Evolutionary conservation across 2,113 vertebrate species (phyloP), one percentile per base, ranked within the genome.

Genomic region (Heteronetta atricapilla): DNA sequence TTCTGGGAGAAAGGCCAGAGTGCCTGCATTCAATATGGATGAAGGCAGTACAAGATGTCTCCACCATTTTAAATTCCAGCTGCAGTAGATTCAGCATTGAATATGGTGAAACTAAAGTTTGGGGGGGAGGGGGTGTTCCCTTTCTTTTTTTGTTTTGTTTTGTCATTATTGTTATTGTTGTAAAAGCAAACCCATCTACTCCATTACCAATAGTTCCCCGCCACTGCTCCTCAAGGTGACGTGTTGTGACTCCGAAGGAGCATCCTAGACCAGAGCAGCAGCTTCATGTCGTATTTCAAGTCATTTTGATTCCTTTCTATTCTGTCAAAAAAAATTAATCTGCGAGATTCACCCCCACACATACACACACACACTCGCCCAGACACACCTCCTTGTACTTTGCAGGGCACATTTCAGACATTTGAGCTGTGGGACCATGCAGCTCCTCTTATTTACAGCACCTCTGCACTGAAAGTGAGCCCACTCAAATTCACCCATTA

Each of bases 201-300:
- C 44, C 6, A 20, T 20, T 28, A 67, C 34, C 26, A 89, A 20
- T 16, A 5, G 50, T 9, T 8, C 19, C 22, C 11, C 44, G 23
- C 8, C 59, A 46, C 12, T 23, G 53, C 25, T 34, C 40, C 40
- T 78, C 80, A 36, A 23, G 25, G 29, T 29, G n/a, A 66, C n/a
- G 31, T 44, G 26, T 5, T 73, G 36, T 8, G 73, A 48, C 31
- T 60, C 48, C 31, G 23, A 31, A 66, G 11, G 20, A 82, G 22
- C 5, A 60, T 7, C 12, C 38, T 42, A 38, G 68, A 19, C 19
- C 25, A 64, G n/a, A 85, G 38, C 6, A 33, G 13, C 18, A 20
- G 2, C 18, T 55, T 79, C 28, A 10, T 4, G 25, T 13, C 0
- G 0, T 64, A 19, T 73, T 82, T 59, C 29, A 68, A 64, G 6